Evolutionary conservation across 2,113 vertebrate species (phyloP).

Genomic region (Tachuris rubrigastra): DNA sequence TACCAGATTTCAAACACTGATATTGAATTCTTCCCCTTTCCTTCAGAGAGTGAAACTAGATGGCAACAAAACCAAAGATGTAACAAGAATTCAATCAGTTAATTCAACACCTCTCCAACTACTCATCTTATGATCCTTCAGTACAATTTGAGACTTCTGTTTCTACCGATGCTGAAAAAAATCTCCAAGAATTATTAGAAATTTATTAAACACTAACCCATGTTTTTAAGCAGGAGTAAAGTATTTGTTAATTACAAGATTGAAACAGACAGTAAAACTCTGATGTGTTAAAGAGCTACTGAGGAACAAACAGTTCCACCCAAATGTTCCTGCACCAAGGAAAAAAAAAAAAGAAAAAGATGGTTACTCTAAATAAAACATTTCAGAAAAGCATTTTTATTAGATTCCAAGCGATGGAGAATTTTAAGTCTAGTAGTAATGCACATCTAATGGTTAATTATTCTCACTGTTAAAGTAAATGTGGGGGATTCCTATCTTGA

Average conservation of each 20-base stretch:
- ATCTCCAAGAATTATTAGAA: neutral
- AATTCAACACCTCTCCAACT: neutral
- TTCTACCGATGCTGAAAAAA: neutral
- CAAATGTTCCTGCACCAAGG: neutral
- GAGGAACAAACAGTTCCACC: neutral
- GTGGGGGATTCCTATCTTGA: neutral
- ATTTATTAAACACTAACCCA: neutral
- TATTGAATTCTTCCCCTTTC: neutral
- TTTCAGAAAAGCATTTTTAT: neutral
- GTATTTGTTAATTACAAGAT: neutral
- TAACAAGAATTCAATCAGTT: neutral
- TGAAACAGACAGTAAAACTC: neutral
- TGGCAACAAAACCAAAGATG: neutral
- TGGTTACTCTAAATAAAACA: neutral
- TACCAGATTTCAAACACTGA: neutral
- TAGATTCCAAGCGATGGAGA: neutral
- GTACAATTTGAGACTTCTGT: neutral
- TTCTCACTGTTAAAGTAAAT: neutral
- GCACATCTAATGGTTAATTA: neutral
- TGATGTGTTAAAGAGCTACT: neutral
- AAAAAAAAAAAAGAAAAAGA: neutral
- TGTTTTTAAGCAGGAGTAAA: neutral
- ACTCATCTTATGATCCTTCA: neutral
- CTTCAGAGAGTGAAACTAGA: neutral
- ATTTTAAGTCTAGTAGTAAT: neutral